Base-by-base conservation (phyloP, 2,113 vertebrate genomes). In the Aegithalos caudatus region DNA sequence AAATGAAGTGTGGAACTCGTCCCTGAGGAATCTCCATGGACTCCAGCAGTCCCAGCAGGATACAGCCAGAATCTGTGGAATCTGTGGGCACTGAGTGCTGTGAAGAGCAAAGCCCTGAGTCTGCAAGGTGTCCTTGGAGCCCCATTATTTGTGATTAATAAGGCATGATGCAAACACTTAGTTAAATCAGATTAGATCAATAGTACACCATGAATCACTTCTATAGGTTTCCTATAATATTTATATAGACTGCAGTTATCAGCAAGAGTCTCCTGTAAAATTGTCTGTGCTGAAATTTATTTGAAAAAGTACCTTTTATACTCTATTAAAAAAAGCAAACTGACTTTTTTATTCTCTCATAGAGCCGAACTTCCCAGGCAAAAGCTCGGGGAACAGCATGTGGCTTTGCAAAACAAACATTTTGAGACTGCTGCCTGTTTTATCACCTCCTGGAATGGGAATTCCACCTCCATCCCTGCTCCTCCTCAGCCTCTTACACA, bases 91-190 rank as follows among this genome's bases (percentile, higher is more conserved):
- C 47, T 18, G 31, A 27, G 42, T 15, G 33, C 35, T 53, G 24
- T 17, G 47, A 76, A 45, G 28, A 94, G 79, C 35, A 61, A 91
- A 90, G 65, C 25, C 31, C 73, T 64, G 91, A 72, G 74, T 88
- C 86, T 64, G 51, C 84, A 91, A 94, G 81, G 91, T 94, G 79
- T 95, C 86, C 91, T 91, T 94, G 91, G 83, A 81, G 73, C 61
- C 81, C 81, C 85, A 72, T 95, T 95, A 94, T 76, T 80, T 84
- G 81, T 96, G 92, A 97, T 95, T 95, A 96, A 96, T 92, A 92
- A 97, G 61, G 61, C 73, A 78, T 51, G 61, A 92, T 95, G 95
- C 84, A 95, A 96, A 97, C 81, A 95, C 93, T 94, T 95, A 91
- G 91, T 94, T 96, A 96, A 95, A 80, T 85, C 76, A 73, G 90